phyloP scores from a whole-genome alignment of 2,113 vertebrate species.

The Fulica atra region DNA sequence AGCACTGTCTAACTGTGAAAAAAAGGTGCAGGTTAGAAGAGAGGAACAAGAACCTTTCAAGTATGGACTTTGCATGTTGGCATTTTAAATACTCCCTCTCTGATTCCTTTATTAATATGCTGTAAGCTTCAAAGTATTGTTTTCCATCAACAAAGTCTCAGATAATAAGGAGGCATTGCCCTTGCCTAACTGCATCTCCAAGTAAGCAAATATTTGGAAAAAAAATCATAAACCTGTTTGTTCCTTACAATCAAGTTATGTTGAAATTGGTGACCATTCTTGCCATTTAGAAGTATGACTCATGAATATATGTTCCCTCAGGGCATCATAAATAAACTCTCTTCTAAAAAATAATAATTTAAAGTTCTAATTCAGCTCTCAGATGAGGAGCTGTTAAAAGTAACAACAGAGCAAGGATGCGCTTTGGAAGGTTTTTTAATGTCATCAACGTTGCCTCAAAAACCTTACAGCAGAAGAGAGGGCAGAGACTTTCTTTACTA shows the following conservation, averaged over 20 bases:
- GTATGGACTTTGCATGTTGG: background rate
- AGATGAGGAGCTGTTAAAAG: background rate
- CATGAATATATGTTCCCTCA: constrained; percentile 18
- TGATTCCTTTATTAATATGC: constrained; percentile 27
- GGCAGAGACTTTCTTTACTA: background rate
- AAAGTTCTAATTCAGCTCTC: background rate
- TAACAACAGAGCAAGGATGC: constrained; percentile 7
- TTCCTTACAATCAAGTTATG: background rate
- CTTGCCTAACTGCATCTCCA: constrained; percentile 34
- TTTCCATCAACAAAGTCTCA: background rate
- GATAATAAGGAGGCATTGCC: constrained; percentile 8
- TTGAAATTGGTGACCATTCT: constrained; percentile 28
- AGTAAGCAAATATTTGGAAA: constrained; percentile 47
- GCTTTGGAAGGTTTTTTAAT: constrained; percentile 6
- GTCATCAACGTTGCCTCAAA: background rate
- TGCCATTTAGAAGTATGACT: constrained; percentile 43
- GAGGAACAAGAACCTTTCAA: background rate
- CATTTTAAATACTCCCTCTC: constrained; percentile 26
- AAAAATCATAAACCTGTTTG: constrained; percentile 36
- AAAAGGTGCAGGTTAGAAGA: background rate
- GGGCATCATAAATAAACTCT: constrained; percentile 16
- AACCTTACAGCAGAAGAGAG: background rate
- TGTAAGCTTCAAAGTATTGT: background rate
- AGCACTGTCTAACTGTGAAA: background rate
- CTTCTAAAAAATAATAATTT: background rate